A percentile compares a stretch with the other conserved stretches of the same genome.
Evolutionary conservation across 2,888 invertebrate genomes (phyloP).

Genomic region (Acanthoscelides obtectus): DNA sequence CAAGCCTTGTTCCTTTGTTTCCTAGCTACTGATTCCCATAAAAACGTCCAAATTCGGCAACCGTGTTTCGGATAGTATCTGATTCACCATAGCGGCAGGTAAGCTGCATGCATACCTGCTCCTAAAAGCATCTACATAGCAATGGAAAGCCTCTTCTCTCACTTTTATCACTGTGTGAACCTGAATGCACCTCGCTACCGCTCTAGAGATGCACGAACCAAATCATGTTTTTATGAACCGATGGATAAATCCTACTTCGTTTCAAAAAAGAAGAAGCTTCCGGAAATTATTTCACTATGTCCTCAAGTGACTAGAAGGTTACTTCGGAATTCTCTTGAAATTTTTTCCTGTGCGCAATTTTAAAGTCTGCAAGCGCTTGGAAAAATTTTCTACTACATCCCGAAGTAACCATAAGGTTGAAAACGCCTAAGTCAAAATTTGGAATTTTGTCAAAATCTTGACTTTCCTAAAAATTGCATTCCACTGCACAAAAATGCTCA

Average conservation of each 20-base stretch:
- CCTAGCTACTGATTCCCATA: neutral
- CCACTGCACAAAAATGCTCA: too few species aligned
- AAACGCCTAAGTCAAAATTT: too few species aligned
- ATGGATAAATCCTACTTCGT: neutral
- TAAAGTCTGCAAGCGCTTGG: too few species aligned
- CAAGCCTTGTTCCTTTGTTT: neutral
- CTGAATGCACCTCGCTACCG: neutral
- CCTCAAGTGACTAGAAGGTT: too few species aligned
- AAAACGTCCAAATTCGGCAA: neutral
- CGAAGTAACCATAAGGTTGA: too few species aligned
- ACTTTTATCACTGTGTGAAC: neutral
- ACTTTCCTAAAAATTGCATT: too few species aligned
- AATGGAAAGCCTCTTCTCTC: neutral
- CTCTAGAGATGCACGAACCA: neutral
- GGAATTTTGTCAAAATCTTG: too few species aligned
- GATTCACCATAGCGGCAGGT: neutral
- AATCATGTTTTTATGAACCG: neutral
- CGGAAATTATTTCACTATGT: too few species aligned
- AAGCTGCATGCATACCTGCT: neutral
- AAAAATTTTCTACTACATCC: too few species aligned
- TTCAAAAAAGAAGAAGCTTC: too few species aligned
- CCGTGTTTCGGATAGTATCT: neutral
- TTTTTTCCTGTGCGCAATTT: too few species aligned
- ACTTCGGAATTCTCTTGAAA: too few species aligned
- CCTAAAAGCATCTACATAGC: neutral